A percentile compares a stretch with the other conserved stretches of the same genome.
Conservation (phyloP, 1,140 invertebrate genomes). For the Galendromus occidentalis region DNA sequence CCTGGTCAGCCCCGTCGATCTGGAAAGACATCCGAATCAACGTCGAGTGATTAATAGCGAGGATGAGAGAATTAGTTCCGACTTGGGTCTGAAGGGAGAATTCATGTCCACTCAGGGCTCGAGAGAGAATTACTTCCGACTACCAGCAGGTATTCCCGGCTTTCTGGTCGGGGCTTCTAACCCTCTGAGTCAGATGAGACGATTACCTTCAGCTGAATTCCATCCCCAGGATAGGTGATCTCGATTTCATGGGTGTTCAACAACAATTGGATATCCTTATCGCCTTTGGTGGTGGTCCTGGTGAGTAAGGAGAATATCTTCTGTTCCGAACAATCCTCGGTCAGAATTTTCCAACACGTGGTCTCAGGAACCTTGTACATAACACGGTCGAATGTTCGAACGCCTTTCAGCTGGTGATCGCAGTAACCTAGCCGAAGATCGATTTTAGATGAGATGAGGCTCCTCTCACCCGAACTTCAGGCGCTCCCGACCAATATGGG, state of each 20-base stretch:
- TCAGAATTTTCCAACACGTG: background rate
- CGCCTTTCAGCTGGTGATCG: background rate
- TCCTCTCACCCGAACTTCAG: too few species aligned
- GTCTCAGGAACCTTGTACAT: background rate
- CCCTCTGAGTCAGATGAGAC: too few species aligned
- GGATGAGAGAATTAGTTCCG: too few species aligned
- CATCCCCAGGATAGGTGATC: background rate
- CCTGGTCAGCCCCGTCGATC: background rate
- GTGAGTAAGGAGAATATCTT: background rate
- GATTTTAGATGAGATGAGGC: background rate
- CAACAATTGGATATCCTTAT: background rate
- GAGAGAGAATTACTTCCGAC: too few species aligned
- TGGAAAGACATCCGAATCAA: background rate
- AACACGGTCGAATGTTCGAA: background rate
- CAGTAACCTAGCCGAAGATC: background rate
- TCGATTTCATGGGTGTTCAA: background rate
- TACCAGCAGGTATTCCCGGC: too few species aligned
- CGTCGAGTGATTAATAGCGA: too few species aligned
- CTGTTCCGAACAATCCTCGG: background rate
- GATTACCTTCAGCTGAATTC: background rate
- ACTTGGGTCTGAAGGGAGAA: too few species aligned
- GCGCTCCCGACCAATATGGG: too few species aligned
- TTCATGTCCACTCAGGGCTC: too few species aligned
- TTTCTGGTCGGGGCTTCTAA: too few species aligned
- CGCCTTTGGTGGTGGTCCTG: background rate